These are phyloP conservation scores for Istiophorus platypterus DNA, from an alignment of 2,113 vertebrate genomes.

Conservation along the genomic window DNA sequence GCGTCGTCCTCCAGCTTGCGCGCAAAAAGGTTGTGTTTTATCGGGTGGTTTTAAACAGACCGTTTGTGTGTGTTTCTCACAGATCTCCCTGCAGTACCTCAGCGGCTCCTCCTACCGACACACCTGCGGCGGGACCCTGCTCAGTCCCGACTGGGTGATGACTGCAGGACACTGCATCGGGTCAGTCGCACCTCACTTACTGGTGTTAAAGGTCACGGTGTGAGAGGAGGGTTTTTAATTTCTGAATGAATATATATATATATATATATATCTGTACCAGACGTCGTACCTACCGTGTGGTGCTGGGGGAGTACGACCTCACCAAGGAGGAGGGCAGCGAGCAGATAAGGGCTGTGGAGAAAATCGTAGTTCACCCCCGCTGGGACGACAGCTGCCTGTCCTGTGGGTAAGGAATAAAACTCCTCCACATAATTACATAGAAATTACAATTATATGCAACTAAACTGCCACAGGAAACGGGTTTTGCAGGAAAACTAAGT, in stretches of 20 bases:
- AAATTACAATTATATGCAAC: background rate
- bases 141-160: conserved; percentile 55
- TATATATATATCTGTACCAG: conserved; percentile 7
- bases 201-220: background rate
- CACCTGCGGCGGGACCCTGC: conserved; percentile 65
- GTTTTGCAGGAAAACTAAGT: too few species aligned
- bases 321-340: conserved; percentile 16
- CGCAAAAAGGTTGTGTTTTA: too few species aligned
- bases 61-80: background rate
- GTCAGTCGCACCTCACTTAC: background rate
- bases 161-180: conserved; percentile 64
- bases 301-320: conserved; percentile 53
- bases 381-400: conserved; percentile 58
- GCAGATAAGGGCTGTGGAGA: conserved; percentile 42
- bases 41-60: too few species aligned
- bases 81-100: conserved; percentile 58
- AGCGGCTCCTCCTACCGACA: conserved; percentile 24
- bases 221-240: background rate
- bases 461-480: background rate
- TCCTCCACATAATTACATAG: too few species aligned
- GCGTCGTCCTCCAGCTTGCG: too few species aligned
- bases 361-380: conserved; percentile 45
- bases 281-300: conserved; percentile 54
- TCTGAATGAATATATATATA: too few species aligned
- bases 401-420: conserved; percentile 50